Evolutionary conservation across 30 jellyfish, hydroid and myxozoan genomes (phyloP), one percentile per base, ranked within the genome.

Genomic region (Hydractinia symbiolongicarpus): DNA sequence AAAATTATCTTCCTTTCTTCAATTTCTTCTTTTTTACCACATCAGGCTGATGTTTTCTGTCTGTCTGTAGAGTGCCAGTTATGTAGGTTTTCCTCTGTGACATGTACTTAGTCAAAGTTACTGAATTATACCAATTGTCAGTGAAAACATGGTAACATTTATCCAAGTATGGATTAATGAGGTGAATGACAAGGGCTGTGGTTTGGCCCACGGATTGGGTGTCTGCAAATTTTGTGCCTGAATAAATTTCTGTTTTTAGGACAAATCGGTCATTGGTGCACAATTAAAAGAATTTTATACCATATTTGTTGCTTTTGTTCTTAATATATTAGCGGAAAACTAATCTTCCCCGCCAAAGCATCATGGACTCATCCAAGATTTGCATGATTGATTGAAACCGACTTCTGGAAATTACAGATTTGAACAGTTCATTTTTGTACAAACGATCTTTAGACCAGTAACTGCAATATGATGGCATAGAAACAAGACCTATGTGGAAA

Each of bases 261-360:
- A 79, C 85, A 66, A 61, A 17, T 20, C 70, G 87, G 64, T 61
- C 62, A 17, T 58, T 17, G 4, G 4, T 66, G 86, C 87, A 79
- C 2, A 79, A 16, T 64, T 79, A 88, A 53, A 17, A 79, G 52
- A 61, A 50, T 67, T 79, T 79, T 57, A 64, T 68, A 66, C 87
- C 85, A 72, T 79, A 79, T 64, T 79, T 79, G 54, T 79, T 88
- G 4, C 84, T 79, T 74, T 4, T 62, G 55, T 20, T 79, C 51
- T 79, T 79, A 20, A 79, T 67, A 11, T 79, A 79, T 66, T 79
- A 78, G 60, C 72, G 75, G 86, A 79, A 79, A n/a, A 50, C 71
- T 4, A 79, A 64, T 17, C 87, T 61, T 50, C 86, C 86, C 50
- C 85, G 4, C 87, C 87, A 79, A 66, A 62, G 87, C 87, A 79